Base-by-base conservation (phyloP, 2,113 vertebrate species). In the Mesitornis unicolor region DNA sequence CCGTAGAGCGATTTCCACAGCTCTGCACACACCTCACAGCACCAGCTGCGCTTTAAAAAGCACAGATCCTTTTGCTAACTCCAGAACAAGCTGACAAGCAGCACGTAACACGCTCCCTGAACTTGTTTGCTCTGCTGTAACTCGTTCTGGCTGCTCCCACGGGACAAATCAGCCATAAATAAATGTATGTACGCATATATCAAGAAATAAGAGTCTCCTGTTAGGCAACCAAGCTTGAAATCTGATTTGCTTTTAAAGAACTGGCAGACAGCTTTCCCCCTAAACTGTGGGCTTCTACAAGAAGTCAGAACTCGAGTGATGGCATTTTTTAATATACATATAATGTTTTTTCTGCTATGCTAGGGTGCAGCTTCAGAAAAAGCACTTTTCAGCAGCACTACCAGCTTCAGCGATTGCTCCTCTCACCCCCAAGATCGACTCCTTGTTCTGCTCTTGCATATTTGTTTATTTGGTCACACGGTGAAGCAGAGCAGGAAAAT, bases 401-500 rank as follows among this genome's bases (percentile, higher is more conserved):
- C 7, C 68, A 87, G 40, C 36, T 85, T 60, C 82, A 76, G 53
- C 4, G 1, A 56, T 6, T 35, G n/a, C 57, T 73, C 15, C 19
- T 61, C 70, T 45, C 5, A 31, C n/a, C 9, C 8, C 4, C 25
- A 63, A 1, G n/a, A 79, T 53, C 20, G 67, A 3, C 60, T 77
- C 59, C 65, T 19, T 53, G 54, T n/a, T 64, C 67, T 73, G 85
- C 53, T 84, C 68, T 77, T 70, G 76, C 63, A 54, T 33, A 22
- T 59, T 86, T 89, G 87, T 91, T 89, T 76, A 28, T 11, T 29
- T 28, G 54, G 47, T 54, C 86, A 93, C 83, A 63, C 6, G 24
- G 47, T 77, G 60, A 87, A 95, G 77, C 75, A 85, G 82, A 83
- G 47, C 64, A 84, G 76, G 80, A 74, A 92, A 95, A 90, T 78